Conservation (phyloP, 1,140 invertebrate species). For the Nixonia krombeini region DNA sequence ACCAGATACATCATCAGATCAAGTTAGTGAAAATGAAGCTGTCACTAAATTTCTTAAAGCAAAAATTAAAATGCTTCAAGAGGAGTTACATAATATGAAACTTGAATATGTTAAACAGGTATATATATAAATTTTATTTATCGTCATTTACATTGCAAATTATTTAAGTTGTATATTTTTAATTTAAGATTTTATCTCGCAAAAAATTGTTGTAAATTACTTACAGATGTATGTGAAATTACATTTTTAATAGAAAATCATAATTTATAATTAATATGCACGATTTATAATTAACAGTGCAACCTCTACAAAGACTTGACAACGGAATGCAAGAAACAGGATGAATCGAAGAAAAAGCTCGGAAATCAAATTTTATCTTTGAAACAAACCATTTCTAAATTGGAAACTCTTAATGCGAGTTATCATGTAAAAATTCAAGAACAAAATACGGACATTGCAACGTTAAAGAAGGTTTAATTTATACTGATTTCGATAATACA, state of each 20-base stretch:
- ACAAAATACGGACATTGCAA: constrained; percentile 62
- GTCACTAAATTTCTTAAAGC: constrained; percentile 62
- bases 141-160: neutral
- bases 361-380: constrained; percentile 56
- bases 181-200: no score
- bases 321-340: constrained; percentile 60
- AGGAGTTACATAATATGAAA: constrained; percentile 63
- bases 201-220: no score
- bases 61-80: constrained; percentile 66
- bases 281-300: no score
- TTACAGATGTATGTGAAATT: no score
- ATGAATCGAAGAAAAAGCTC: constrained; percentile 65
- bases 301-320: constrained; percentile 65
- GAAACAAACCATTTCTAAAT: constrained; percentile 63
- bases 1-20: constrained; percentile 1
- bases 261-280: no score
- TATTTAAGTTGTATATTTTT: constrained; percentile 1
- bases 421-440: constrained; percentile 59
- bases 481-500: no score
- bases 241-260: no score
- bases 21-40: constrained; percentile 44
- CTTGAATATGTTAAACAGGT: constrained; percentile 67
- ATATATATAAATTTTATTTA: constrained; percentile 11
- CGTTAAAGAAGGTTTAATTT: constrained; percentile 65
- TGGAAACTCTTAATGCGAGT: constrained; percentile 56